Evolutionary conservation across 2,113 vertebrate species (phyloP).

Genomic region (Vanacampus margaritifer): DNA sequence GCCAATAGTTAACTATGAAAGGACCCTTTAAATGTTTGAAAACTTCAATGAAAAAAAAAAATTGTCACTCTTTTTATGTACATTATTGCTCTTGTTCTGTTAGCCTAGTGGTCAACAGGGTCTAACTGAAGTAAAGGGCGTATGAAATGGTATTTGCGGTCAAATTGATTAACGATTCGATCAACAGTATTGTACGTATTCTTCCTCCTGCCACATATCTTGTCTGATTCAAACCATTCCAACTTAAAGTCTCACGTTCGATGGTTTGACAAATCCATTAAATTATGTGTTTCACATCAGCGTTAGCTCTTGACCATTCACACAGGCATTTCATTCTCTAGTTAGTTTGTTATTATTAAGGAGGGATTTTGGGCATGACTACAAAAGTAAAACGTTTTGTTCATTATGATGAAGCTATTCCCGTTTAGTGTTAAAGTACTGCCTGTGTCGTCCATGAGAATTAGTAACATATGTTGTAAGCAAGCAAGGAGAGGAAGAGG

Average conservation of each 20-base stretch:
- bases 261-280: neutral
- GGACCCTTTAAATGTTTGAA: no score
- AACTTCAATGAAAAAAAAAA: no score
- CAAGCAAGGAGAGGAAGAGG: neutral
- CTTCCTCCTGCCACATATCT: neutral
- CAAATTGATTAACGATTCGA: no score
- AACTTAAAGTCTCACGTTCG: neutral
- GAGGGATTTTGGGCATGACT: neutral
- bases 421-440: neutral
- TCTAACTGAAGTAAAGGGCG: no score
- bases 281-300: neutral
- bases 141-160: no score
- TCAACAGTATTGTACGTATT: neutral
- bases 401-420: no score
- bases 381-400: no score
- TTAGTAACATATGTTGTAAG: neutral
- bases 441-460: no score
- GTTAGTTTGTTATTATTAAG: neutral
- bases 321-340: neutral
- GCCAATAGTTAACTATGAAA: no score
- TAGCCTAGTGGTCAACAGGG: no score
- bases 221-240: neutral
- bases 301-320: neutral
- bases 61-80: no score
- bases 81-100: no score